Conservation (phyloP, 2,113 vertebrate genomes). For the Vidua chalybeata region DNA sequence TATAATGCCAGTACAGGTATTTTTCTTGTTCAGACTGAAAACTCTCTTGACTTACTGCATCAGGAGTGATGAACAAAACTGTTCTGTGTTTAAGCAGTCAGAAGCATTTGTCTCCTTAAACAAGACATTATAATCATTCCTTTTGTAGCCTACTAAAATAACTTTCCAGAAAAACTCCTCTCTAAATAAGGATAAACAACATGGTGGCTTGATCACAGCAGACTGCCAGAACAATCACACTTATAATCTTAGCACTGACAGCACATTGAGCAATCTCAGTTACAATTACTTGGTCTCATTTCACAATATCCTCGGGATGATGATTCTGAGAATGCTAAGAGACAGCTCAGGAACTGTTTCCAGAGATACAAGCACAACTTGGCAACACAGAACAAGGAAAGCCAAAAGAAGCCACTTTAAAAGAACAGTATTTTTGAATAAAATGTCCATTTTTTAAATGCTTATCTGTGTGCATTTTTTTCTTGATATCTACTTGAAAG, state of each 20-base stretch:
- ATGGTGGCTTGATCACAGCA: constrained; percentile 40
- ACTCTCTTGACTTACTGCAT: neutral
- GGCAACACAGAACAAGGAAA: neutral
- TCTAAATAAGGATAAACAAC: constrained; percentile 49
- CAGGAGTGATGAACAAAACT: neutral
- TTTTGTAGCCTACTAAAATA: constrained; percentile 31
- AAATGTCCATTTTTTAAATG: neutral
- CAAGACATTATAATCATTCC: constrained; percentile 26
- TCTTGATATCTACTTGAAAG: neutral
- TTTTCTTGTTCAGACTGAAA: neutral
- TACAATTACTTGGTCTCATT: constrained; percentile 51
- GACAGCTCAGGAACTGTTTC: neutral
- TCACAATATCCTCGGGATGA: constrained; percentile 35
- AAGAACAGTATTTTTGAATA: neutral
- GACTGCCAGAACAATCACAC: constrained; percentile 26
- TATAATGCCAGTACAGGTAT: neutral
- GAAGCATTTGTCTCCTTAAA: constrained; percentile 54
- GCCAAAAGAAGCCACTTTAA: neutral
- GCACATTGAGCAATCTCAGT: constrained; percentile 44
- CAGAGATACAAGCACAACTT: neutral
- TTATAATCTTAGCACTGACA: constrained; percentile 15
- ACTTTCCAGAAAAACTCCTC: constrained; percentile 19
- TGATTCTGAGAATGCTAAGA: neutral
- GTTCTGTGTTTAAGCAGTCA: constrained; percentile 13
- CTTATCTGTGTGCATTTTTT: neutral